A percentile compares a stretch with the other conserved stretches of the same genome.
phyloP scores from a whole-genome alignment of 92 coral and sea anemone genomes.

The Parazoanthus atlanticus region DNA sequence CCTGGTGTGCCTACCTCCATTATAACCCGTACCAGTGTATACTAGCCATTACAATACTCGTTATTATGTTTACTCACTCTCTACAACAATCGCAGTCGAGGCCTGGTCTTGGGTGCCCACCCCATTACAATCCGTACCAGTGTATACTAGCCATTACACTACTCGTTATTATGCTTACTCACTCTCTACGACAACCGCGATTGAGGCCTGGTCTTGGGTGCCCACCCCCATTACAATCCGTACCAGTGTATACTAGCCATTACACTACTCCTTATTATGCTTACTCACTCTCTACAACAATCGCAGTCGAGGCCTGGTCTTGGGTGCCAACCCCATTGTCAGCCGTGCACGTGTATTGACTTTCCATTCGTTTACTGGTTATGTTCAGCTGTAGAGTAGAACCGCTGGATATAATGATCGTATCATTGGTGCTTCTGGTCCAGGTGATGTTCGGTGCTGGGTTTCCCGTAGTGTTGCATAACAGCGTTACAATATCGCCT shows the following conservation, averaged over 20 bases:
- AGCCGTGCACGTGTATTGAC: background rate
- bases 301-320: background rate
- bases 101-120: too few species aligned
- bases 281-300: background rate
- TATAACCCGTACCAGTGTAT: too few species aligned
- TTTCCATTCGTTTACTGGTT: slow-evolving; percentile 20
- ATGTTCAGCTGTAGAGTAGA: background rate
- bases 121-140: too few species aligned
- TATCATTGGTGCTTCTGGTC: background rate
- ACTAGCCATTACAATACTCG: too few species aligned
- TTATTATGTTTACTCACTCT: background rate
- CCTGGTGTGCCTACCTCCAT: too few species aligned
- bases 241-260: background rate
- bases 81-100: too few species aligned
- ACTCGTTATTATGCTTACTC: background rate
- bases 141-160: too few species aligned
- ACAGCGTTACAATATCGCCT: background rate
- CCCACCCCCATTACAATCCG: background rate
- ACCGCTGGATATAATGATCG: background rate
- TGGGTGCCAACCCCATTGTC: background rate
- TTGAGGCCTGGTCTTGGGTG: too few species aligned
- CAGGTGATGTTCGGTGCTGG: slow-evolving; percentile 4
- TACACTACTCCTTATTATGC: too few species aligned
- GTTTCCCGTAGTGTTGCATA: slow-evolving; percentile 13
- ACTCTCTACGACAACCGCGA: background rate